Conservation (phyloP, 2,797 vertebrate species). For the Dromococcyx pavoninus region DNA sequence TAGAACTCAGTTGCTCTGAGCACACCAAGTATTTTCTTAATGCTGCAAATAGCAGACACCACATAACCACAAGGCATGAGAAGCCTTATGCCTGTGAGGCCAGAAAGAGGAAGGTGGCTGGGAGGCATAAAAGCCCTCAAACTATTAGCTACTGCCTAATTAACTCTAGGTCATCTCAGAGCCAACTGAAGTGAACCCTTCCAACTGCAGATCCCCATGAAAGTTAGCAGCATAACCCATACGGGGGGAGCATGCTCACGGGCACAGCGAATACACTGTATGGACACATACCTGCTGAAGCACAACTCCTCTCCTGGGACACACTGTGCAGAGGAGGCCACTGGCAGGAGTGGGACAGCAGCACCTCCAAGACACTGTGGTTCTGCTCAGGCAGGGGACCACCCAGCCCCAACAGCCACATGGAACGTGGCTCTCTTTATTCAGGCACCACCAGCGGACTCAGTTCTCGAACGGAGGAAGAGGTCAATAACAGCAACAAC, state of each 20-base stretch:
- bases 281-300: accelerated
- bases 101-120: not conserved
- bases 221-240: not conserved
- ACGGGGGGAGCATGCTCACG: accelerated
- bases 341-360: not conserved
- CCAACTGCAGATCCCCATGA: not conserved
- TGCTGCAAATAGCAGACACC: not conserved
- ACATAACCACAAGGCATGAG: not conserved
- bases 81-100: not conserved
- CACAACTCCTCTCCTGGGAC: not conserved
- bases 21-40: not conserved
- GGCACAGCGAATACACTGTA: accelerated
- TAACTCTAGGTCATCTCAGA: not conserved
- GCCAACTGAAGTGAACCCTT: not conserved
- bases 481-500: not conserved
- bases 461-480: not conserved
- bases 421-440: accelerated
- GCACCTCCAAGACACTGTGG: accelerated
- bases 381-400: not conserved
- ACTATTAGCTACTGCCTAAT: not conserved
- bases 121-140: not conserved
- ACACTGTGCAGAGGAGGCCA: accelerated
- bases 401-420: not conserved
- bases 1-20: not conserved
- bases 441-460: not conserved